Evolutionary conservation across 2,888 invertebrate genomes (phyloP).

Genomic region (Idaea straminata): DNA sequence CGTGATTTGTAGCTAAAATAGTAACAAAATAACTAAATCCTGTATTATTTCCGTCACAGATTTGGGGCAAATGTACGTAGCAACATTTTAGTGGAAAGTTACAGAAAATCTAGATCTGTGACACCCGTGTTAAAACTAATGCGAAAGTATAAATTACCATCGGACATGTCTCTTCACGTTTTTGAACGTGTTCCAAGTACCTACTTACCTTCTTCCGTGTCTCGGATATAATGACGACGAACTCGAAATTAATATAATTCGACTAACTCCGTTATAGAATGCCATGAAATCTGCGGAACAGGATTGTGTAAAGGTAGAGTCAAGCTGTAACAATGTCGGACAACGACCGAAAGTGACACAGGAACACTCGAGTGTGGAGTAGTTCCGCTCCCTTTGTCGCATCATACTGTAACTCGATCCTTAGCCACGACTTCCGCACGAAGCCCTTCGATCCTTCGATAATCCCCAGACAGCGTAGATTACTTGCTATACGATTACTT

Average conservation of each 20-base stretch:
- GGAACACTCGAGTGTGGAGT: conserved; percentile 59
- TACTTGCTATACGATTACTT: conserved; percentile 25
- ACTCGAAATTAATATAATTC: conserved; percentile 42
- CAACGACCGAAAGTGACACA: conserved; percentile 45
- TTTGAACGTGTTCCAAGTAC: conserved; percentile 69
- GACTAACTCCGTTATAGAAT: background rate
- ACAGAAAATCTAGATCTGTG: conserved; percentile 33
- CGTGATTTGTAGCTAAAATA: conserved; percentile 45
- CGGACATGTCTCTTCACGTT: conserved; percentile 50
- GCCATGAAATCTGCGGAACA: background rate
- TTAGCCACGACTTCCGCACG: conserved; percentile 69
- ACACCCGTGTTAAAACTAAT: conserved; percentile 14
- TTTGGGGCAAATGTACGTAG: conserved; percentile 27
- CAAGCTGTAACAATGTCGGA: conserved; percentile 37
- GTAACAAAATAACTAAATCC: conserved; percentile 24
- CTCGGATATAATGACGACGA: conserved; percentile 54
- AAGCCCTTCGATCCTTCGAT: conserved; percentile 65
- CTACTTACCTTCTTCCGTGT: conserved; percentile 59
- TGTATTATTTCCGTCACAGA: conserved; percentile 20
- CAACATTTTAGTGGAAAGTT: conserved; percentile 34
- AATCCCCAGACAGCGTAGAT: conserved; percentile 57
- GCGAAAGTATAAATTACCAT: conserved; percentile 48
- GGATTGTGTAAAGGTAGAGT: conserved; percentile 1
- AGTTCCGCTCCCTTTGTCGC: conserved; percentile 68
- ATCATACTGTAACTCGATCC: conserved; percentile 63